Conservation (phyloP, 1,140 invertebrate species). For the Drosophila sp. region DNA sequence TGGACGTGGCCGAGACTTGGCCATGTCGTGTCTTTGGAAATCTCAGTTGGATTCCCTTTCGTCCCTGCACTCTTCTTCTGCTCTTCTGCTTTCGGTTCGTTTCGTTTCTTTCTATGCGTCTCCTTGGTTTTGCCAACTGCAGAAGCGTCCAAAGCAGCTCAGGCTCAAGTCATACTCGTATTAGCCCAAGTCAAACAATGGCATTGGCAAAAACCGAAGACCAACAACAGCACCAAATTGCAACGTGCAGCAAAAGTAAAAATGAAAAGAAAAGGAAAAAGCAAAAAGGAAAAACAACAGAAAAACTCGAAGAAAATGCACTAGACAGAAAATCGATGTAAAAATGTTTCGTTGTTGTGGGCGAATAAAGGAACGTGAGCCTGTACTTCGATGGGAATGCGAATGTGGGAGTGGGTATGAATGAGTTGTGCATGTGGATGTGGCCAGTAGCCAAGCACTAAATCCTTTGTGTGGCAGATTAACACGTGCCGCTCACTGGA, state of each 20-base stretch:
- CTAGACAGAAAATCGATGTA: slow-evolving; percentile 71
- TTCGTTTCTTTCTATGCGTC: slow-evolving; percentile 21
- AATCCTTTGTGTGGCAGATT: slow-evolving; percentile 76
- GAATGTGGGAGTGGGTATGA: slow-evolving; percentile 28
- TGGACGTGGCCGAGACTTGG: slow-evolving; percentile 39
- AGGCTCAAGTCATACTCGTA: slow-evolving; percentile 65
- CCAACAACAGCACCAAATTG: slow-evolving; percentile 63
- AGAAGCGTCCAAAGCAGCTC: slow-evolving; percentile 41
- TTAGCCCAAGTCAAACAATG: slow-evolving; percentile 78
- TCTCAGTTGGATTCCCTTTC: slow-evolving; percentile 75
- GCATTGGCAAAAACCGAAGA: slow-evolving; percentile 66
- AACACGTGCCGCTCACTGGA: slow-evolving; percentile 64
- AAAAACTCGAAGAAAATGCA: slow-evolving; percentile 65
- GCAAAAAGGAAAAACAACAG: slow-evolving; percentile 24
- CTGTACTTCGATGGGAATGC: neutral
- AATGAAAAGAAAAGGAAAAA: slow-evolving; percentile 10
- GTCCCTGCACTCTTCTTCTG: slow-evolving; percentile 10
- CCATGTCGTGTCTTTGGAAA: slow-evolving; percentile 62
- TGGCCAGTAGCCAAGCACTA: slow-evolving; percentile 38
- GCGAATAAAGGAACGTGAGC: neutral
- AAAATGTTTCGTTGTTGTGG: slow-evolving; percentile 39
- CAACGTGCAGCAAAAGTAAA: slow-evolving; percentile 54
- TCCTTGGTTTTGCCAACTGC: slow-evolving; percentile 46
- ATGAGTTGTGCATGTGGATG: slow-evolving; percentile 12
- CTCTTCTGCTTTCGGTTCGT: neutral